These are phyloP conservation scores for Amiota minor DNA, from an alignment of 2,888 invertebrate species.

Conservation along the genomic window DNA sequence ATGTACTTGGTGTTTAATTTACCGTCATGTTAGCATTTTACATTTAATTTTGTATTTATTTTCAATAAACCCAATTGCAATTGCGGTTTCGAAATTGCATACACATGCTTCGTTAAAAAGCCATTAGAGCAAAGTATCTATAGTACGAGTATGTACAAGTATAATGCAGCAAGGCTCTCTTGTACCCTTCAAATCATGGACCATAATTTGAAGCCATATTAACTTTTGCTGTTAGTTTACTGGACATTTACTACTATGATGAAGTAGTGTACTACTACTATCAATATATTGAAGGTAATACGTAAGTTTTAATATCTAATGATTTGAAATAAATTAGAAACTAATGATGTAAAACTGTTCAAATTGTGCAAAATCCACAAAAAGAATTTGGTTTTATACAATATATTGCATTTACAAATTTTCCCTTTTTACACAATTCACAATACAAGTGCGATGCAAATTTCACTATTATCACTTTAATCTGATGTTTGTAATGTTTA, in stretches of 20 bases:
- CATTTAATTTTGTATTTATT: constrained; percentile 24
- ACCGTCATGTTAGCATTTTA: constrained; percentile 13
- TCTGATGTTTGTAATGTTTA: too few species aligned
- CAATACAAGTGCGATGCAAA: not conserved
- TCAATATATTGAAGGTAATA: not conserved
- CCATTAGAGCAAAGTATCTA: constrained; percentile 12
- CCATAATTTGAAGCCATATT: not conserved
- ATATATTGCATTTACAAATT: not conserved
- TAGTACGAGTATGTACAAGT: too few species aligned
- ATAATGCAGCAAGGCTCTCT: not conserved
- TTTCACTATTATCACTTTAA: not conserved
- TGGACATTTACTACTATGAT: not conserved
- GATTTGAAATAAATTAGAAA: constrained; percentile 2
- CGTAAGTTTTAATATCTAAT: not conserved
- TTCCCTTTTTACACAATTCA: not conserved
- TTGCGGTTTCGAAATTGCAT: constrained; percentile 21
- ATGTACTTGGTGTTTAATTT: constrained; percentile 3
- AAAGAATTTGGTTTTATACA: too few species aligned
- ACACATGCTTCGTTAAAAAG: constrained; percentile 18
- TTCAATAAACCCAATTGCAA: constrained; percentile 13
- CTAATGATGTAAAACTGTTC: constrained; percentile 20
- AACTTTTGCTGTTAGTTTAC: not conserved
- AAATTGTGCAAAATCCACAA: constrained; percentile 42
- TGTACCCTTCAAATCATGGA: not conserved
- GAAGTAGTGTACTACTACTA: too few species aligned